These are phyloP conservation scores for Natrix natrix DNA, from an alignment of 2,797 vertebrate genomes.

Conservation along the genomic window DNA sequence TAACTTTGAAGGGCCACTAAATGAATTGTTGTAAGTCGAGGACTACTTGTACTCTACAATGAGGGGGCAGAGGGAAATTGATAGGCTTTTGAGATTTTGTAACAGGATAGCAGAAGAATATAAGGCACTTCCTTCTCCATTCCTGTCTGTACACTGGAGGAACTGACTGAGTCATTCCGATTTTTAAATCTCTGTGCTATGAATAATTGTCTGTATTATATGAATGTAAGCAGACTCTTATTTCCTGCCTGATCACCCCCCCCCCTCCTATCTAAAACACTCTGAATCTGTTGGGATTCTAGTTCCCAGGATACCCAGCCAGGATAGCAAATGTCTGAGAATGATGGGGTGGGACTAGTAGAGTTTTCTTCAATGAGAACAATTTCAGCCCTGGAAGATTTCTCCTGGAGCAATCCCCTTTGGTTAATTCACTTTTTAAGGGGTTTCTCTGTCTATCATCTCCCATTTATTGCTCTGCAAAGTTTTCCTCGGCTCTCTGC, in stretches of 20 bases:
- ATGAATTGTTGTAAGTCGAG: not conserved
- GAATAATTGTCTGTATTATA: not conserved
- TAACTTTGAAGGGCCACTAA: not conserved
- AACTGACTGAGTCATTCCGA: not conserved
- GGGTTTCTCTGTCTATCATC: not conserved
- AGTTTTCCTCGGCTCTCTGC: not conserved
- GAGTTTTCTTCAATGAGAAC: not conserved
- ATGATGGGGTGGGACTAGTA: not conserved
- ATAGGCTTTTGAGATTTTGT: not conserved
- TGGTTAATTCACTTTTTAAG: not conserved
- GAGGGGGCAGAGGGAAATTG: not conserved
- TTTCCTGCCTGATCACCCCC: not conserved
- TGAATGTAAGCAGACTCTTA: not conserved
- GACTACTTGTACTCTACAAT: not conserved
- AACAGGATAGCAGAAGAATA: too few relatives aligned
- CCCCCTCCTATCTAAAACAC: not conserved
- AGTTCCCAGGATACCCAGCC: not conserved
- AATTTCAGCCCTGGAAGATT: not conserved
- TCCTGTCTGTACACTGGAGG: not conserved
- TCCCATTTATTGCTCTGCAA: not conserved
- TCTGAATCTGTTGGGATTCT: not conserved
- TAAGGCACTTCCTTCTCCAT: too few relatives aligned
- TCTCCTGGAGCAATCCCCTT: not conserved
- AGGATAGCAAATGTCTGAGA: not conserved
- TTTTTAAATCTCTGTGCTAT: not conserved